Evolutionary conservation across 2,113 vertebrate genomes (phyloP), one percentile per base, ranked within the genome.

Genomic region (Cyprinus carpio): DNA sequence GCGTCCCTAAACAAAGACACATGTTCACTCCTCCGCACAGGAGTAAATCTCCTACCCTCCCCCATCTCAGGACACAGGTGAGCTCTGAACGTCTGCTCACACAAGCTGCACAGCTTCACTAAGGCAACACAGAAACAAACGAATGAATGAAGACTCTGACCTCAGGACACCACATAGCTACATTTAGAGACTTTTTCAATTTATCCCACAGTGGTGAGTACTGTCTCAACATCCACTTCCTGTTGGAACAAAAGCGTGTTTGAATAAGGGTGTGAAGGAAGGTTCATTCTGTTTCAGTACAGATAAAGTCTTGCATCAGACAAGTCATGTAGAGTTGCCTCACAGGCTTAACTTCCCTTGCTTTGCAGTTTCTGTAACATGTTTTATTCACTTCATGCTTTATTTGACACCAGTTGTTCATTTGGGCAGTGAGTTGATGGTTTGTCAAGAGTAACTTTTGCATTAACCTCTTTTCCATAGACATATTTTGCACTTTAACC

Each of bases 271-370:
- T 31, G 88, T 87, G 81, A 64, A n/a, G 75, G 82, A 71, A 37
- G 87, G 87, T 85, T 87, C 89, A 77, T 89, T 86, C 87, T 86
- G 88, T 90, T 90, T 91, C 93, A 94, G 92, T 92, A 86, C 75
- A 75, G 79, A 83, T 82, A 71, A 65, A 87, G 82, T 94, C 86
- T 95, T 95, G 94, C 93, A 82, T 95, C 94, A 95, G 93, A 91
- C 90, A 72, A 85, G 80, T 88, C 93, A 92, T 91, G 91, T 90
- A 91, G 49, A 23, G 20, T 25, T 75, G 54, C 67, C 34, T 54
- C 34, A 60, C 76, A 31, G 37, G 15, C 23, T 71, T 40, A 43
- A 15, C 51, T 4, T 58, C 40, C 34, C 58, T 2, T 67, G 10
- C 74, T 86, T 29, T 65, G 16, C 27, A 65, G 62, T 65, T 29